Conservation (phyloP, 2,888 invertebrate species). For the Melinaea menophilus region DNA sequence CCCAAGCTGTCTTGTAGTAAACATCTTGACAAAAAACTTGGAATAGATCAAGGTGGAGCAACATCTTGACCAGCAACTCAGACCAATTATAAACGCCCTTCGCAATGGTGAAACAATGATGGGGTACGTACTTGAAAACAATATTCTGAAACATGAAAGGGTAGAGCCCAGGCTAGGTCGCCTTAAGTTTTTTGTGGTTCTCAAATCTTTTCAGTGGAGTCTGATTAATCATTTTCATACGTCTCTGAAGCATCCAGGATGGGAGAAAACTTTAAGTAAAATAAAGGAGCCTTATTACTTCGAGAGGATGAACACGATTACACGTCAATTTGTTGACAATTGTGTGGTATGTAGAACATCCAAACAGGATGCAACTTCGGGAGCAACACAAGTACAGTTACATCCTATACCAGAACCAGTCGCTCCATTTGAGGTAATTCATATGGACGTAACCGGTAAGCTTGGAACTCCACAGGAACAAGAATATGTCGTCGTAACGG, state of each 20-base stretch:
- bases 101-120: constrained; percentile 8
- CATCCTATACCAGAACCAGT: constrained; percentile 28
- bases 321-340: constrained; percentile 23
- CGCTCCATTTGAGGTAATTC: constrained; percentile 17
- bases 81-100: constrained; percentile 23
- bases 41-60: constrained; percentile 31
- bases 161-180: constrained; percentile 16
- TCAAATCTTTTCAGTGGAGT: constrained; percentile 35
- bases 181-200: constrained; percentile 25
- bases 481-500: constrained; percentile 32
- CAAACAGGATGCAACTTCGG: constrained; percentile 24
- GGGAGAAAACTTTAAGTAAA: constrained; percentile 35
- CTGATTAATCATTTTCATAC: constrained; percentile 32
- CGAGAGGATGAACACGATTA: constrained; percentile 19
- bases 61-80: constrained; percentile 23
- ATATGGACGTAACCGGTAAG: constrained; percentile 33
- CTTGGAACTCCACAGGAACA: constrained; percentile 24
- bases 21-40: constrained; percentile 21
- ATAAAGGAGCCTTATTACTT: constrained; percentile 29
- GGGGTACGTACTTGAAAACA: constrained; percentile 20
- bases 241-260: constrained; percentile 30
- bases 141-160: constrained; percentile 15
- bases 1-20: constrained; percentile 13
- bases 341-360: constrained; percentile 32
- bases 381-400: constrained; percentile 30